Base-by-base conservation (phyloP, 1,140 invertebrate species). In the Brachionus plicatilis region DNA sequence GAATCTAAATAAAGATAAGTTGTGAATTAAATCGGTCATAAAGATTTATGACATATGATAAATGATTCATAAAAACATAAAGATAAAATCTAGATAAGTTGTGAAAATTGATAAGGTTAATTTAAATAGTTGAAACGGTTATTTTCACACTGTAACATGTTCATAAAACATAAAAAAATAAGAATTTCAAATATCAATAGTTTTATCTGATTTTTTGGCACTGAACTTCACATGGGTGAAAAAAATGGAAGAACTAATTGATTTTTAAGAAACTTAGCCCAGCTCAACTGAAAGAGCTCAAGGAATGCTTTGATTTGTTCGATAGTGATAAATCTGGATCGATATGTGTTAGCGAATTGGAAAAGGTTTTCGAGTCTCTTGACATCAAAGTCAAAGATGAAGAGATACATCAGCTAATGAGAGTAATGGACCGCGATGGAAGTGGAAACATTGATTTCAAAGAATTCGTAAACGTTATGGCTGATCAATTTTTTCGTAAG, bases 381-480 rank as follows among this genome's bases (percentile, higher is more conserved):
- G 41, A 14, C 9, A 24, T 83, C 1, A 70, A 45, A 70, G 43
- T 66, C 3, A 43, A 33, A 53, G 80, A 83, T 14, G n/a, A 17
- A n/a, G 80, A 83, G n/a, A 1, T 83, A n/a, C 11, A 43, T 11
- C 9, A 83, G 27, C 9, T 83, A 8, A 83, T 83, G 80, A n/a
- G 5, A 45, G 7, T 66, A 12, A 83, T 83, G 80, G 80, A 83
- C n/a, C 1, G 17, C 11, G 80, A 83, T 68, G 29, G 24, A n/a
- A 66, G 56, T 41, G 80, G 80, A 5, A n/a, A 1, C 14, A 83
- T 83, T 41, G 80, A 83, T 50, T 83, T 83, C 24, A 70, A 83
- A n/a, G 80, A 83, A 27, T 83, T 83, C 68, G 56, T 50, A 66
- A 29, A 45, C 12, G 60, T 83, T 12, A 83, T 83, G 80, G 56